Base-by-base conservation (phyloP, 2,797 vertebrate genomes). In the Gambusia yucatana region DNA sequence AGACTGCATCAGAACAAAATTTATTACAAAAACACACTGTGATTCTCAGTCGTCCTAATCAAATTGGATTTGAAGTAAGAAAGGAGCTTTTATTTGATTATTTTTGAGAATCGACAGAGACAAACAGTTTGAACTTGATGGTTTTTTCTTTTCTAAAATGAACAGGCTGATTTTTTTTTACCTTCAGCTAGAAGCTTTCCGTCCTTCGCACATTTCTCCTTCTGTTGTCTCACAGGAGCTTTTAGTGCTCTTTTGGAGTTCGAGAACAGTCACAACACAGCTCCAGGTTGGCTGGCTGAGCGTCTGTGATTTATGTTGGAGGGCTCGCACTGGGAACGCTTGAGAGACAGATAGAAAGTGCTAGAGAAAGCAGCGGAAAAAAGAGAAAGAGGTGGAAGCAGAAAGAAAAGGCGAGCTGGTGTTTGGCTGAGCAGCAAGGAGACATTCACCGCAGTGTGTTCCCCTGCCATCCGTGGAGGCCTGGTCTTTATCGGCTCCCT, bases 201-300 rank as follows among this genome's bases (percentile, higher is more conserved):
- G 82, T 88, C 85, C 82, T 91, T 92, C 88, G 89, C 84, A 83
- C 80, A 43, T 83, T 48, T 55, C 33, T 70, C 75, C 73, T 67
- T 65, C 39, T 70, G 79, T 75, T 80, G 85, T 89, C 87, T 88
- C 89, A 78, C 80, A 78, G 85, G 89, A 90, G 86, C 89, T 91
- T 86, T 89, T 81, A 86, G 82, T 77, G 25, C 0, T 10, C 59
- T 74, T 80, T 81, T 85, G 73, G 77, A 86, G 85, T 85, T 87
- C 73, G 81, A 76, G 81, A 84, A 83, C 57, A 76, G 78, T 84
- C 74, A 69, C 59, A 86, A 80, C 61, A 59, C 63, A 74, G 75
- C 73, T 84, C 75, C 76, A 83, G 79, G 73, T 85, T 81, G 84
- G 83, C 83, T 73, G 44, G 41, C 20, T n/a, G 41, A 74, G 72